Evolutionary conservation across 2,888 invertebrate genomes (phyloP), one percentile per base, ranked within the genome.

Genomic region (Entomobrya multifasciata): DNA sequence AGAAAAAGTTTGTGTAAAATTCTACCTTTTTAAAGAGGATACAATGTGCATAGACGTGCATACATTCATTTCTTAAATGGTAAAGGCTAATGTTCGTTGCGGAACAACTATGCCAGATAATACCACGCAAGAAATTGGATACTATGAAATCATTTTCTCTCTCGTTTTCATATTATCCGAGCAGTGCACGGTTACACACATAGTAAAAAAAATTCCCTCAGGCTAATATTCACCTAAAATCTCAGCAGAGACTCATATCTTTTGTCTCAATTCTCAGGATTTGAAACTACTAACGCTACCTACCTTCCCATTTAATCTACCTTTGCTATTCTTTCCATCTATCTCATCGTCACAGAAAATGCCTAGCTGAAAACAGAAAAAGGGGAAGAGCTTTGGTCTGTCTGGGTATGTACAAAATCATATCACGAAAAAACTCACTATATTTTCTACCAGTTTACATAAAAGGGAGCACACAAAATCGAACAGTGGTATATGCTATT

Each of bases 241-340:
- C 82, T 82, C 82, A 62, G 62, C 82, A 82, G 82, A 82, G 81
- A 74, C 49, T 82, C 74, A 74, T 74, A 82, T 82, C 74, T 74
- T 82, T 62, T 82, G 82, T 82, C 82, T 82, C 82, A 82, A 82
- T 81, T 81, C 82, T 74, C 62, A 57, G 60, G 82, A 82, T 70
- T 52, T 72, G 81, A 81, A 36, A 81, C 81, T 81, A 81, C 70
- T 30, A 82, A 13, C 62, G 62, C 22, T 82, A n/a, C 82, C 82
- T 82, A 74, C 47, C 17, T 70, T 30, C 65, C 36, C 65, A 36
- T 25, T 57, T 57, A n/a, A 25, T 11, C 49, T 55, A 67, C 27
- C 22, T 67, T 44, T 55, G n/a, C 20, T 30, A 17, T 36, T 17
- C 15, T 49, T 13, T 49, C 22, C 20, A 22, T 72, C 25, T n/a